Evolutionary conservation across 2,797 vertebrate species (phyloP).

Genomic region (Gephyroberyx darwinii): DNA sequence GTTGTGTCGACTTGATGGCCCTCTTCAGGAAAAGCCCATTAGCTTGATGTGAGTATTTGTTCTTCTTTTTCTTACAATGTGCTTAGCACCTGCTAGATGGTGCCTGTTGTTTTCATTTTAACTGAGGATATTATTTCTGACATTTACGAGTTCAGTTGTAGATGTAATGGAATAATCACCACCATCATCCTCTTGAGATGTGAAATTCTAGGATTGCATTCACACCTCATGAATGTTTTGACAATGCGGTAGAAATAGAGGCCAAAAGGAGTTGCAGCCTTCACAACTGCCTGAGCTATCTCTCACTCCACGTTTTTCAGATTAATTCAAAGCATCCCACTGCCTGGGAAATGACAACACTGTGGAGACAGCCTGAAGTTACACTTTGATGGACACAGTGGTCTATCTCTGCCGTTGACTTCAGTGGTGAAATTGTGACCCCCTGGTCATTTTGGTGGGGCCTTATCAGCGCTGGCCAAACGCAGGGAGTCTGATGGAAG

Average conservation of each 20-base stretch:
- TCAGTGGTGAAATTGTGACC: slow-evolving; percentile 72
- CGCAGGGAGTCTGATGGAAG: slow-evolving; percentile 66
- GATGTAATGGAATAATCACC: slow-evolving; percentile 31
- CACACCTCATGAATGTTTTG: slow-evolving; percentile 43
- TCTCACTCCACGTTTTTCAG: slow-evolving; percentile 69
- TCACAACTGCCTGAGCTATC: slow-evolving; percentile 65
- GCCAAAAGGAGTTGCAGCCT: slow-evolving; percentile 54
- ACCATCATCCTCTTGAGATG: slow-evolving; percentile 35
- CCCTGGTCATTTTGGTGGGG: slow-evolving; percentile 64
- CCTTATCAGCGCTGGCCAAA: slow-evolving; percentile 76
- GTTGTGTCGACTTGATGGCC: too few relatives aligned
- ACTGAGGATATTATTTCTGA: slow-evolving; percentile 27
- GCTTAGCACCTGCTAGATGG: too few relatives aligned
- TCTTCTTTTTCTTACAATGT: too few relatives aligned
- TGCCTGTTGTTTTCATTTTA: not conserved
- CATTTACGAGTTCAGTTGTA: slow-evolving; percentile 24
- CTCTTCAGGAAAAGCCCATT: too few relatives aligned
- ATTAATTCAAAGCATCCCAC: slow-evolving; percentile 77
- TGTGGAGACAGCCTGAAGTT: slow-evolving; percentile 77
- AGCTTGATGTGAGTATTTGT: too few relatives aligned
- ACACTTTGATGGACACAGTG: slow-evolving; percentile 79
- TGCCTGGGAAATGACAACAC: slow-evolving; percentile 75
- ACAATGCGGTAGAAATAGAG: slow-evolving; percentile 63
- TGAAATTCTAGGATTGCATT: slow-evolving; percentile 50
- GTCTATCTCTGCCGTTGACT: slow-evolving; percentile 74